Evolutionary conservation across 2,888 invertebrate genomes (phyloP).

Genomic region (Agonopterix alstromeriana): DNA sequence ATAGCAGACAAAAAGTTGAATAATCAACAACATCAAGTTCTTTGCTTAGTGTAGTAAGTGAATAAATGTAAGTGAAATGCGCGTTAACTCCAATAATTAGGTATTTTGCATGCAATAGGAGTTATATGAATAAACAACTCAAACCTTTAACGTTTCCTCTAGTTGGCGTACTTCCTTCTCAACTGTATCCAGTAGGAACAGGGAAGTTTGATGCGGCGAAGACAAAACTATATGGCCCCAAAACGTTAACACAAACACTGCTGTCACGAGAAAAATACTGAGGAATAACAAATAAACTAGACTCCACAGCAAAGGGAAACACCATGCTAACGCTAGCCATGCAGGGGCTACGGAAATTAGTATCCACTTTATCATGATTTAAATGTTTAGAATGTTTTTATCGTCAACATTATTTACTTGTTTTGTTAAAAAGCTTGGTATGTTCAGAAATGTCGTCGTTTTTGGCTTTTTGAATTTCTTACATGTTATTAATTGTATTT

Average conservation of each 20-base stretch:
- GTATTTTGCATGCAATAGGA: neutral
- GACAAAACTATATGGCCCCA: constrained; percentile 81
- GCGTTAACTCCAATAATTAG: too few species aligned
- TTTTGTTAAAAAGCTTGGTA: too few species aligned
- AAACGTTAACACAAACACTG: constrained; percentile 57
- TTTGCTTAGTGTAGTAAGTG: too few species aligned
- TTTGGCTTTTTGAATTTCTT: too few species aligned
- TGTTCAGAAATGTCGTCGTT: too few species aligned
- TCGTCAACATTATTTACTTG: too few species aligned
- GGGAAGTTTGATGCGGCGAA: constrained; percentile 79
- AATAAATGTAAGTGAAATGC: too few species aligned
- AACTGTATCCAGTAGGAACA: constrained; percentile 75
- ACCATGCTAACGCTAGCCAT: constrained; percentile 43
- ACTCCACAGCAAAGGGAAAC: constrained; percentile 47
- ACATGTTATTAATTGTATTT: too few species aligned
- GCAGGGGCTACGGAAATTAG: constrained; percentile 35
- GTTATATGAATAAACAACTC: neutral
- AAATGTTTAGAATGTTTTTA: neutral
- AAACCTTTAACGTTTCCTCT: constrained; percentile 78
- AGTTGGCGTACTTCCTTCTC: constrained; percentile 79
- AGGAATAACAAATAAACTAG: constrained; percentile 42
- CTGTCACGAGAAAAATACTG: constrained; percentile 37
- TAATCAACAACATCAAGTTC: too few species aligned
- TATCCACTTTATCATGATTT: constrained; percentile 30
- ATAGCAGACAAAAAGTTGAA: too few species aligned